Evolutionary conservation across 2,113 vertebrate genomes (phyloP), one percentile per base, ranked within the genome.

Genomic region (Lepus americanus): DNA sequence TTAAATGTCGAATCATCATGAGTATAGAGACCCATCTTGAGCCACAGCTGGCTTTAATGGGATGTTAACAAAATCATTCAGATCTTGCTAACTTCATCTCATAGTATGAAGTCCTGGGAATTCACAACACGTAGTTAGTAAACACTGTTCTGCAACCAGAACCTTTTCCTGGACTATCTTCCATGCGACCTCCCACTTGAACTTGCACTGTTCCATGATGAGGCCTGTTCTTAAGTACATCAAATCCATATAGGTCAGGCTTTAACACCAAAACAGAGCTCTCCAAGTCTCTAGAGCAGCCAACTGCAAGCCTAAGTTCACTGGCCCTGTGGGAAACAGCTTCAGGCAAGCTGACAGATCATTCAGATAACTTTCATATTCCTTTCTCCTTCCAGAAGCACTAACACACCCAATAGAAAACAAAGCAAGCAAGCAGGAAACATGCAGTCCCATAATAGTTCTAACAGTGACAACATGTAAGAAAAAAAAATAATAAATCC

Each of bases 41-140:
- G 61, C 33, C 49, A 96, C 36, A 93, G 63, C 17, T 82, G 13
- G 31, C 44, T 77, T 66, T 89, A 61, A 73, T 76, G 51, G n/a
- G n/a, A 90, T 93, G 51, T 81, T 85, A 94, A 82, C 77, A 95
- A 95, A 81, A 81, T 79, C 31, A 79, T 27, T 79, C 44, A 81
- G 39, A 59, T 76, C 82, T 93, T 83, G 36, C 59, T 82, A 84
- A 80, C 44, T 81, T 92, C 27, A 63, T 78, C 36, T 84, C 49
- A 55, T 89, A 93, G 22, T 16, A 82, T 9, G 63, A 95, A 90
- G 14, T 87, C 61, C 78, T 72, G 13, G 6, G 17, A 11, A n/a
- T 66, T 76, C 31, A 61, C 51, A 83, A 36, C 22, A 78, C 33
- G 10, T 19, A 81, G 17, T n/a, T 53, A 76, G 0, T 27, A 23